These are phyloP conservation scores for Hirudinaria manillensis DNA, from an alignment of 2,888 invertebrate genomes.

Conservation along the genomic window DNA sequence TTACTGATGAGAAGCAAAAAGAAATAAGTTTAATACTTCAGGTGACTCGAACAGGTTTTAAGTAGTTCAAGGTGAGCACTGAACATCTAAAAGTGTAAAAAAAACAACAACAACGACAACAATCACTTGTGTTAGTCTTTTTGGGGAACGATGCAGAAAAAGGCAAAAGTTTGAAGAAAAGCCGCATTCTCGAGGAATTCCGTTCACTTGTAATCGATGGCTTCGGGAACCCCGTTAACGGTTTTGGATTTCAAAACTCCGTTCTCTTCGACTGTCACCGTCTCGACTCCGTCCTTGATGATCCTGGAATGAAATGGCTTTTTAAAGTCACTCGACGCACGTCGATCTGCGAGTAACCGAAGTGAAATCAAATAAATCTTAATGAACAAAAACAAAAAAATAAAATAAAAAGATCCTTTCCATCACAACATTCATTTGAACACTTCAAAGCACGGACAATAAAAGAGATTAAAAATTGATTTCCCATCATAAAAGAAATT, in stretches of 20 bases:
- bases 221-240: conserved; percentile 73
- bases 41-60: conserved; percentile 6
- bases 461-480: too few relatives aligned
- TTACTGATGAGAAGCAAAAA: background rate
- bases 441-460: too few relatives aligned
- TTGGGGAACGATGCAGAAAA: background rate
- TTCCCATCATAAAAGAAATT: too few relatives aligned
- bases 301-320: conserved; percentile 62
- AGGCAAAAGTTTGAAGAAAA: background rate
- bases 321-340: background rate
- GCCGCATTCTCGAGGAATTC: background rate
- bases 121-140: background rate
- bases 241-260: conserved; percentile 91
- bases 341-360: background rate
- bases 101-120: too few relatives aligned
- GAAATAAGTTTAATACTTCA: background rate
- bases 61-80: conserved; percentile 4
- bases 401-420: too few relatives aligned
- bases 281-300: conserved; percentile 88
- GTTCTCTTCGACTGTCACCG: conserved; percentile 89
- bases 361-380: background rate
- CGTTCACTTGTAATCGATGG: conserved; percentile 12
- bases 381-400: background rate
- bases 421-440: too few relatives aligned
- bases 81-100: background rate